Conservation (phyloP, 1,140 invertebrate genomes). For the Platorchestia sp. region DNA sequence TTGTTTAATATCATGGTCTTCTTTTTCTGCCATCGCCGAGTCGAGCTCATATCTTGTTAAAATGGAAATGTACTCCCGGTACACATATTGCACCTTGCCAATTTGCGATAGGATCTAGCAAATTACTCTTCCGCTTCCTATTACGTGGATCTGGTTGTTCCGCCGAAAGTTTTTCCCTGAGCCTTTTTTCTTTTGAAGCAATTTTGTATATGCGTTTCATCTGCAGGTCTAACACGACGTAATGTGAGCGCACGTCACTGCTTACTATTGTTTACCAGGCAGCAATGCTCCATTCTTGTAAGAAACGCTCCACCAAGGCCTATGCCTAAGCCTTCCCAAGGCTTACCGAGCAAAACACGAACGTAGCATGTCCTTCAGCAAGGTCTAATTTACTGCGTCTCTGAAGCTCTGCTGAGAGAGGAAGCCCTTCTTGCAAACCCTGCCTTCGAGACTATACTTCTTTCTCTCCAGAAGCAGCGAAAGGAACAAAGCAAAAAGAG, state of each 20-base stretch:
- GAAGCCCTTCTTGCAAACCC: background rate
- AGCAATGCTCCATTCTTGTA: constrained; percentile 53
- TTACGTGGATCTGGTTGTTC: constrained; percentile 54
- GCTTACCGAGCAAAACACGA: background rate
- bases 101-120: constrained; percentile 54
- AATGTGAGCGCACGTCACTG: constrained; percentile 52
- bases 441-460: constrained; percentile 43
- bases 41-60: constrained; percentile 54
- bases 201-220: constrained; percentile 55
- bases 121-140: constrained; percentile 55
- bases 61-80: constrained; percentile 51
- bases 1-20: constrained; percentile 44
- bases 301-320: constrained; percentile 22
- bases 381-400: background rate
- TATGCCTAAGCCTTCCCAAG: constrained; percentile 12
- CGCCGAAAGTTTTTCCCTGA: constrained; percentile 21
- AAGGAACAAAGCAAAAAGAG: constrained; percentile 47
- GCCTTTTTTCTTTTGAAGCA: constrained; percentile 54
- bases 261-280: constrained; percentile 55
- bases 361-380: background rate
- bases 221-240: constrained; percentile 55
- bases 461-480: constrained; percentile 49
- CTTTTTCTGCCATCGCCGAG: constrained; percentile 29
- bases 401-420: background rate
- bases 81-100: constrained; percentile 52